Base-by-base conservation (phyloP, 2,113 vertebrate genomes). In the Corydoras sp. region DNA sequence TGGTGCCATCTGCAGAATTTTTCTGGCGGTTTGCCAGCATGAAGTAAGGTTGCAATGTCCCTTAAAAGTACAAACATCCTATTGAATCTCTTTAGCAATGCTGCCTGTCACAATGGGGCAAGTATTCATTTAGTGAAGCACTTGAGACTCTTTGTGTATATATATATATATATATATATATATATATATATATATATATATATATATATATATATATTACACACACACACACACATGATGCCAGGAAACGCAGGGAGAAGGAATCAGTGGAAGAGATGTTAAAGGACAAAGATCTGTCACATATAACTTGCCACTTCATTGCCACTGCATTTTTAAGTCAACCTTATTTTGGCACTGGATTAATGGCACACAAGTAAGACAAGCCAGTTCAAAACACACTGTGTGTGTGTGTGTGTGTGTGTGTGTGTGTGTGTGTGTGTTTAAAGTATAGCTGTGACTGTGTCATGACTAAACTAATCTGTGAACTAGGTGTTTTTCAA, bases 301-400 rank as follows among this genome's bases (percentile, higher is more conserved):
- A 53, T 58, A 9, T 8, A 32, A 5, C 55, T 2, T 61, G 53
- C 49, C 4, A 11, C 15, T 13, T 32, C 49, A 58, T 65, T 32
- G 10, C n/a, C 62, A 29, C 55, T 51, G 14, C 11, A 60, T 62
- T 35, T 55, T 2, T 55, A 32, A 54, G 3, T 61, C 67, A 30
- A 31, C 56, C 64, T 43, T 53, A 30, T 30, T 74, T 74, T 74
- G 72, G 72, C 72, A 74, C 58, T 74, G 32, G 32, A 43, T 54
- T 56, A n/a, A 68, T 48, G 58, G 65, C 51, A 73, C 72, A 74
- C 50, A 48, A 74, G 62, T 58, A 65, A 73, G 62, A 65, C 55
- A 65, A 12, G 3, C 64, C 11, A 50, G 59, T 61, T 69, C 51
- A 76, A 72, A 68, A 35, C 55, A 73, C 29, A 55, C 32, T 66